Base-by-base conservation (phyloP, 2,797 vertebrate genomes). In the Acanthurus tractus region DNA sequence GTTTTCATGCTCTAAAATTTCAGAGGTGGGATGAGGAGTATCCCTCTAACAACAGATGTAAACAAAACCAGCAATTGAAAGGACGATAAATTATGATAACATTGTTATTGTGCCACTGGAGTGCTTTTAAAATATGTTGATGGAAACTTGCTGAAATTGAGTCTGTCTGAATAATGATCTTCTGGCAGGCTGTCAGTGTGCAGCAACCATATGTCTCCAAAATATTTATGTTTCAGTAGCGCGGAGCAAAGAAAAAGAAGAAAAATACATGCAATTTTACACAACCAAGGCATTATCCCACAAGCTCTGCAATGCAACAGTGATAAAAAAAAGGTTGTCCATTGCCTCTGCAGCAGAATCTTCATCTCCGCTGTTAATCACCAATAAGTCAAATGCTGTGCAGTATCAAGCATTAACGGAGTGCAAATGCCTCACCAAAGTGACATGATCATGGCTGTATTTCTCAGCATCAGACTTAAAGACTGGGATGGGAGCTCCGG, bases 181-280 rank as follows among this genome's bases (percentile, higher is more conserved):
- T 78, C 75, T 92, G 76, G 83, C 74, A 54, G 52, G 49, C 20
- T 29, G 55, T 74, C 38, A 29, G 20, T 65, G 38, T 74, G 74
- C 76, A 78, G 75, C 58, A 79, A 71, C 46, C 57, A 63, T 74
- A 62, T 65, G 73, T 78, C 67, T 72, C 69, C 78, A 79, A 86
- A 86, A 88, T 76, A 86, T 81, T 81, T 86, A 81, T 80, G 81
- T 74, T 76, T 81, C 70, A 78, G 86, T 82, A 88, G 78, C 77
- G 71, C 83, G 46, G 57, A 81, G 78, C 82, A 79, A n/a, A 72
- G 52, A 50, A 72, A 50, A 34, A 6, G 52, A 17, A 53, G 34
- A 66, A 29, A 45, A 36, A 79, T 12, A 59, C 13, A 57, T 45
- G 5, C 44, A 54, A 48, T 62, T 22, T 57, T 23, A 42, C 71